Conservation (phyloP, 2,113 vertebrate species). For the Sceloporus undulatus region DNA sequence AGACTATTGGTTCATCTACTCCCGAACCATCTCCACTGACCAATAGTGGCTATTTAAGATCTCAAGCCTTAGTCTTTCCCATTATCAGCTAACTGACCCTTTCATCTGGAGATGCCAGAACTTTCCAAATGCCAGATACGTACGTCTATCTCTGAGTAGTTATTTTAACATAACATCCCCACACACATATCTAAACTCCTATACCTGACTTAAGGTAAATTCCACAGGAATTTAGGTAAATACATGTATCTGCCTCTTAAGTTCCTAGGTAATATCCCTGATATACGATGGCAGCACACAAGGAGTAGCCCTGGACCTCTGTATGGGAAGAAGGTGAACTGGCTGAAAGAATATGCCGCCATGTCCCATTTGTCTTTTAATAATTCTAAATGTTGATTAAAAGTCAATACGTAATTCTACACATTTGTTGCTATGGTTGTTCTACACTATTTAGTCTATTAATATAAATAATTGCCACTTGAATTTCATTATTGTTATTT, state of each 20-base stretch:
- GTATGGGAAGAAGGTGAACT: background rate
- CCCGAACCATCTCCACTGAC: background rate
- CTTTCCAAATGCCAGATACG: background rate
- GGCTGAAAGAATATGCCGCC: background rate
- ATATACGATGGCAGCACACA: too few species aligned
- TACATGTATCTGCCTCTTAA: too few species aligned
- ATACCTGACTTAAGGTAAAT: background rate
- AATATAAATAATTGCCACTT: slow-evolving; percentile 44
- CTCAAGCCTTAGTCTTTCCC: background rate
- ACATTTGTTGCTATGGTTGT: slow-evolving; percentile 35
- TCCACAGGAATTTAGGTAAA: background rate
- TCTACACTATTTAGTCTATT: slow-evolving; percentile 45
- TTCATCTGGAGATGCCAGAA: background rate
- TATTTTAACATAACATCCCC: background rate
- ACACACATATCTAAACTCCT: background rate
- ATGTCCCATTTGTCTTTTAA: slow-evolving; percentile 6
- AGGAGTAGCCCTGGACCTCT: background rate
- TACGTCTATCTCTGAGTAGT: background rate
- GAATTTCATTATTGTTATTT: slow-evolving; percentile 41
- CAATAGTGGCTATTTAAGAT: background rate
- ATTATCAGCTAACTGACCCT: background rate
- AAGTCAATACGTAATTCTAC: slow-evolving; percentile 35
- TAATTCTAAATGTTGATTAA: slow-evolving; percentile 43
- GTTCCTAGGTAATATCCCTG: background rate
- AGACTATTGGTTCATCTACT: background rate